These are phyloP conservation scores for Engystomops pustulosus DNA, from an alignment of 2,113 vertebrate species.

Conservation along the genomic window DNA sequence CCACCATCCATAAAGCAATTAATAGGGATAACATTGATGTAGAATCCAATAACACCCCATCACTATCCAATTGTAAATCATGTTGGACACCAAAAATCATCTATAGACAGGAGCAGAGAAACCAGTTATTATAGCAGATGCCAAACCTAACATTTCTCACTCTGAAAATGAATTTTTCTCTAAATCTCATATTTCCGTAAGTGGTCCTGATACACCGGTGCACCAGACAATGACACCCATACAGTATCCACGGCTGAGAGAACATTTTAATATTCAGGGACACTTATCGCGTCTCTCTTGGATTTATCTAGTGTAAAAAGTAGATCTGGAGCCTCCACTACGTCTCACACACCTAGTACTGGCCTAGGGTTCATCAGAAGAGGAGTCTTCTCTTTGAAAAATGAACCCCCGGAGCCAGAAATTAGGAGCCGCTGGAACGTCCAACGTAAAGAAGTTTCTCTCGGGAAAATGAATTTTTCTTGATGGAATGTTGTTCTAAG, in stretches of 20 bases:
- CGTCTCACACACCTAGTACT: conserved; percentile 6
- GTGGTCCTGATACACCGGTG: neutral
- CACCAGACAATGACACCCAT: conserved; percentile 4
- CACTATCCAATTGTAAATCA: neutral
- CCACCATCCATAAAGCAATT: too few species aligned
- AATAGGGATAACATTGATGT: too few species aligned
- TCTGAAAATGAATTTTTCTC: neutral
- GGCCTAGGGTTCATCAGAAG: conserved; percentile 34
- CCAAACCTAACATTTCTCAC: neutral
- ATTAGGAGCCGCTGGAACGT: conserved; percentile 42
- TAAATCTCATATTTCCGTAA: conserved; percentile 12
- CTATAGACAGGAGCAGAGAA: too few species aligned
- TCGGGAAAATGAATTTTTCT: conserved; percentile 39
- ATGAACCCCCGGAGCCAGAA: conserved; percentile 36
- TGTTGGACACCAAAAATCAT: neutral
- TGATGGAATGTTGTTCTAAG: conserved; percentile 59
- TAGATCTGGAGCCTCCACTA: neutral
- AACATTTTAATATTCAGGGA: neutral
- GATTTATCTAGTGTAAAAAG: neutral
- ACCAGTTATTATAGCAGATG: neutral
- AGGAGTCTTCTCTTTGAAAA: conserved; percentile 15
- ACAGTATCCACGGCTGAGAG: neutral
- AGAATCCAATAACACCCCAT: neutral
- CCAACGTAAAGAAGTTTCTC: conserved; percentile 52
- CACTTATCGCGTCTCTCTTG: conserved; percentile 10